phyloP scores from a whole-genome alignment of 2,113 vertebrate species.

The Ameiurus melas region DNA sequence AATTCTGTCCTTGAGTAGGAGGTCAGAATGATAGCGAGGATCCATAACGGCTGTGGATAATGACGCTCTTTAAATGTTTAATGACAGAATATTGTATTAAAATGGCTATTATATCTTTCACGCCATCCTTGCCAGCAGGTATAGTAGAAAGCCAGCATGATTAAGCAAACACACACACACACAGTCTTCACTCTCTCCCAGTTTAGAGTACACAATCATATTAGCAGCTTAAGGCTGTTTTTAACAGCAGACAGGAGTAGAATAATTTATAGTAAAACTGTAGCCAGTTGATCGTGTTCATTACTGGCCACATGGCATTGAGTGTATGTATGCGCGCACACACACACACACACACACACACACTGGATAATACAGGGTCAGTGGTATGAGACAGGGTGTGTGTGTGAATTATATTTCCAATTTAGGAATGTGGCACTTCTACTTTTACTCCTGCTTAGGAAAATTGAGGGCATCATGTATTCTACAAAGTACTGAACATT shows the following conservation, averaged over 20 bases:
- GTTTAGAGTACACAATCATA: neutral
- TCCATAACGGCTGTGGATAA: constrained; percentile 29
- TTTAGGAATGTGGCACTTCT: neutral
- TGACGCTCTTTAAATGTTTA: constrained; percentile 49
- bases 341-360: too few relatives aligned
- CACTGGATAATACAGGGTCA: neutral
- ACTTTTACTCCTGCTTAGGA: neutral
- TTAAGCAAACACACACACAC: constrained; percentile 32
- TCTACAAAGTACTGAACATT: neutral
- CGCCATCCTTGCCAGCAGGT: constrained; percentile 9
- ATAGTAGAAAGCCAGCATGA: constrained; percentile 28
- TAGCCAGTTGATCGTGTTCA: neutral
- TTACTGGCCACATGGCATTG: neutral
- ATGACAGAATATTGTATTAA: constrained; percentile 45
- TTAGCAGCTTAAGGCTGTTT: constrained; percentile 22
- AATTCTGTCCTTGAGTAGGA: constrained; percentile 26
- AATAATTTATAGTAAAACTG: constrained; percentile 3
- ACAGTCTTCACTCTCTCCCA: neutral
- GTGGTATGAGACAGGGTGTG: neutral
- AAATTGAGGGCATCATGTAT: neutral
- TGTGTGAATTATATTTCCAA: neutral
- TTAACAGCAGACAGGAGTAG: constrained; percentile 1
- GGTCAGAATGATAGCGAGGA: constrained; percentile 37
- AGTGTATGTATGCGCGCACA: neutral
- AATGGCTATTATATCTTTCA: constrained; percentile 31